These are phyloP conservation scores for Scaptomyza hsui DNA, from an alignment of 1,140 invertebrate genomes.

Conservation along the genomic window DNA sequence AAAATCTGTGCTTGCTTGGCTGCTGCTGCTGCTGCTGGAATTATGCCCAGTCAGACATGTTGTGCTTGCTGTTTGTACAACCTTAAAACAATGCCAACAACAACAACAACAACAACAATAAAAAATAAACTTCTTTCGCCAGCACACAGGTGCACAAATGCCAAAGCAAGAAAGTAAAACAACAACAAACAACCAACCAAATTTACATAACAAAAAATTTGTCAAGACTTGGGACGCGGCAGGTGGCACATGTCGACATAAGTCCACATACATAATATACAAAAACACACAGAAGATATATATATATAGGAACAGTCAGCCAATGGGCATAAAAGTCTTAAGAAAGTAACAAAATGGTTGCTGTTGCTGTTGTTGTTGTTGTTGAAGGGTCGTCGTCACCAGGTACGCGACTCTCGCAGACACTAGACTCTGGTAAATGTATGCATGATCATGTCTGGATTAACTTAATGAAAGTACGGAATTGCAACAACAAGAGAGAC, in stretches of 20 bases:
- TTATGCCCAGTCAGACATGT: slow-evolving; percentile 43
- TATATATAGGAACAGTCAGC: slow-evolving; percentile 9
- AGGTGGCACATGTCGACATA: slow-evolving; percentile 44
- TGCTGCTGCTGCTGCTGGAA: slow-evolving; percentile 15
- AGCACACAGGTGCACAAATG: slow-evolving; percentile 67
- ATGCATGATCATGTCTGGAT: slow-evolving; percentile 83
- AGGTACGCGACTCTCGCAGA: background rate
- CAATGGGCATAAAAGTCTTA: slow-evolving; percentile 47
- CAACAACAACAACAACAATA: slow-evolving; percentile 9
- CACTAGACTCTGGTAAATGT: slow-evolving; percentile 51
- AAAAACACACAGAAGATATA: background rate
- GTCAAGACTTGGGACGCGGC: slow-evolving; percentile 47
- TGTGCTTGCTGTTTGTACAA: slow-evolving; percentile 48
- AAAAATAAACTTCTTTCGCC: slow-evolving; percentile 40
- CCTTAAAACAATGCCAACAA: slow-evolving; percentile 40
- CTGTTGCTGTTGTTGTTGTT: slow-evolving; percentile 9
- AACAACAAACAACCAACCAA: slow-evolving; percentile 39
- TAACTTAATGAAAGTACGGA: slow-evolving; percentile 76
- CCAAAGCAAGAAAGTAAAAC: slow-evolving; percentile 46
- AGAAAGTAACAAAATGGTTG: slow-evolving; percentile 31
- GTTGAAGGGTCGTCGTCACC: slow-evolving; percentile 19
- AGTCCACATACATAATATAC: slow-evolving; percentile 20
- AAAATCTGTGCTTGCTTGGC: slow-evolving; percentile 39
- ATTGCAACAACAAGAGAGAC: slow-evolving; percentile 29
- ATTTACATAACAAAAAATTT: slow-evolving; percentile 79